Evolutionary conservation across 1,140 invertebrate species (phyloP).

Genomic region (Myzus persicae): DNA sequence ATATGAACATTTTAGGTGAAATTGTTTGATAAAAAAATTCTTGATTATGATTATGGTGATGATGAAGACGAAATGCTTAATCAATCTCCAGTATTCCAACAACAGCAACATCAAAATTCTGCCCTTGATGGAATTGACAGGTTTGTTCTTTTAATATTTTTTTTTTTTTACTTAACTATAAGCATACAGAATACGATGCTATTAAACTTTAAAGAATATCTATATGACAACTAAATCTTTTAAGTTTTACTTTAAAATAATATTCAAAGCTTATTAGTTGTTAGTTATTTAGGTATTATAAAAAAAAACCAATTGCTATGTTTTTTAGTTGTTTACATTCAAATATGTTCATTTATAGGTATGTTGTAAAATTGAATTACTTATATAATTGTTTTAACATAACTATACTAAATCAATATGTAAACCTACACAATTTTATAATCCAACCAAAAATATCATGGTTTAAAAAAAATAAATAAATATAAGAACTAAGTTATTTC

Average conservation of each 20-base stretch:
- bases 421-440: no score
- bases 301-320: neutral
- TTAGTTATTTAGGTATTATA: neutral
- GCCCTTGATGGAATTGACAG: slow-evolving; percentile 51
- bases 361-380: neutral
- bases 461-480: neutral
- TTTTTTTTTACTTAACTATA: neutral
- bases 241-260: neutral
- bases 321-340: neutral
- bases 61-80: slow-evolving; percentile 75
- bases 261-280: slow-evolving; percentile 1
- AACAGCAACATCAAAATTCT: slow-evolving; percentile 61
- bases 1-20: slow-evolving; percentile 66
- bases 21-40: slow-evolving; percentile 76
- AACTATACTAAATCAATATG: neutral
- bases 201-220: neutral
- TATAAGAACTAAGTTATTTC: slow-evolving; percentile 59
- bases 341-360: neutral
- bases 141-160: slow-evolving; percentile 9
- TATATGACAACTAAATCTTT: neutral
- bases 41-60: slow-evolving; percentile 86
- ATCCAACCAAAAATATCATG: neutral
- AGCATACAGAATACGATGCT: neutral
- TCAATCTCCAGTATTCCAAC: slow-evolving; percentile 59
- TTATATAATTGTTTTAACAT: neutral